Evolutionary conservation across 2,888 invertebrate species (phyloP).

Genomic region (Cerceris rybyensis): DNA sequence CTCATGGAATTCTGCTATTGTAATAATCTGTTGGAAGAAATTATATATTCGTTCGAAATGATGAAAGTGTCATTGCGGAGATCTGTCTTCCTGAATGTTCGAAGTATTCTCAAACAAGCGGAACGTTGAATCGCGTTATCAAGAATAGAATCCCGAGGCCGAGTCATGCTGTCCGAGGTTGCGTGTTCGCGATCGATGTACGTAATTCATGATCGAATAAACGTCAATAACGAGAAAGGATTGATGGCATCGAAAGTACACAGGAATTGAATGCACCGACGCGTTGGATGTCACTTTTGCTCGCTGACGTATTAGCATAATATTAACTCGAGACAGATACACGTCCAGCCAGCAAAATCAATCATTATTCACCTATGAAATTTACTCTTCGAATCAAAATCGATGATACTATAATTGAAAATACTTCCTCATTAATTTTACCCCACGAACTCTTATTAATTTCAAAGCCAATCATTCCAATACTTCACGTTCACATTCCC

Average conservation of each 20-base stretch:
- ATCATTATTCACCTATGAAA: too few relatives aligned
- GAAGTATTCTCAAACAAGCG: constrained; percentile 1
- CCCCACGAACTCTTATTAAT: too few relatives aligned
- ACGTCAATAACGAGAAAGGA: constrained; percentile 45
- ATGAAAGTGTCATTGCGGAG: too few relatives aligned
- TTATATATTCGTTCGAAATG: too few relatives aligned
- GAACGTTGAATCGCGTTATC: constrained; percentile 24
- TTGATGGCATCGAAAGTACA: constrained; percentile 37
- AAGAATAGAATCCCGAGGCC: constrained; percentile 50
- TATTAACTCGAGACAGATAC: constrained; percentile 33
- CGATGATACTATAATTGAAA: too few relatives aligned
- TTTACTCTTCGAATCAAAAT: too few relatives aligned
- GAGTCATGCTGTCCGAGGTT: constrained; percentile 50
- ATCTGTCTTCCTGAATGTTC: not conserved
- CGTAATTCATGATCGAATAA: constrained; percentile 51
- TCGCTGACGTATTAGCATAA: constrained; percentile 37
- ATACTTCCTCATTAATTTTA: too few relatives aligned
- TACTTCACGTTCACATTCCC: too few relatives aligned
- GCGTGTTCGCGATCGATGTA: constrained; percentile 41
- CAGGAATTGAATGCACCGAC: not conserved
- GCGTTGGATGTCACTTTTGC: constrained; percentile 39
- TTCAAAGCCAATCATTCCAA: too few relatives aligned
- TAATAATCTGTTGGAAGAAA: too few relatives aligned
- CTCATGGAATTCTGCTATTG: too few relatives aligned
- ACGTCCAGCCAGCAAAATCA: not conserved